Evolutionary conservation across 2,113 vertebrate genomes (phyloP).

Genomic region (Caranx ignobilis): DNA sequence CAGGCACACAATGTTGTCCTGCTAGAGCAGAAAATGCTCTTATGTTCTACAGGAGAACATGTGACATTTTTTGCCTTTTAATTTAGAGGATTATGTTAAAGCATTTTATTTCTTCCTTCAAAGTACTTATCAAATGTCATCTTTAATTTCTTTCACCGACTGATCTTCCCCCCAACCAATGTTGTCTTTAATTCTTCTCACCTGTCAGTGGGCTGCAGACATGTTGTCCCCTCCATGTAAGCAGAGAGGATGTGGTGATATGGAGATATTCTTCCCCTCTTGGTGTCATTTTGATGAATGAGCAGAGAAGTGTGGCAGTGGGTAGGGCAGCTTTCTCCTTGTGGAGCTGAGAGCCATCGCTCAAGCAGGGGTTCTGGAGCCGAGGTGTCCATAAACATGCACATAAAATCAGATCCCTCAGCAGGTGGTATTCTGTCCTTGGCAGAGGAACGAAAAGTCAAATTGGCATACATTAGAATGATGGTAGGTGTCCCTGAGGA

Average conservation of each 20-base stretch:
- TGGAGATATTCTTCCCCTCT: constrained; percentile 53
- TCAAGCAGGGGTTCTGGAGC: constrained; percentile 65
- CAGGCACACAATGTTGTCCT: neutral
- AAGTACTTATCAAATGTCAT: constrained; percentile 28
- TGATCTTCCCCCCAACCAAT: neutral
- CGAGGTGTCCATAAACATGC: constrained; percentile 79
- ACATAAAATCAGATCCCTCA: constrained; percentile 78
- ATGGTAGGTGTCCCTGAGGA: constrained; percentile 65
- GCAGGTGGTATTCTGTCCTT: constrained; percentile 84
- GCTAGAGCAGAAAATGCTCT: neutral
- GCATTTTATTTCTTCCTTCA: constrained; percentile 3
- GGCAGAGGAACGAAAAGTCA: constrained; percentile 72
- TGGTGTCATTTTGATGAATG: constrained; percentile 77
- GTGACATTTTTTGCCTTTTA: neutral
- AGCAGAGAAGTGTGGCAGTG: constrained; percentile 72
- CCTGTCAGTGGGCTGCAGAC: constrained; percentile 39
- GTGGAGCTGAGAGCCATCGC: constrained; percentile 66
- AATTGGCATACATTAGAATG: constrained; percentile 82
- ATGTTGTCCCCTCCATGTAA: constrained; percentile 23
- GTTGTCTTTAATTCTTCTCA: constrained; percentile 40
- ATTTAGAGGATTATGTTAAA: neutral
- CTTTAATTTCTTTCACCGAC: constrained; percentile 10
- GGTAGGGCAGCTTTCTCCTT: constrained; percentile 70
- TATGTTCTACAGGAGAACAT: neutral
- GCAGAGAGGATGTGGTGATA: constrained; percentile 35